Conservation (phyloP, 1,140 invertebrate genomes). For the Schlechtendalia chinensis region DNA sequence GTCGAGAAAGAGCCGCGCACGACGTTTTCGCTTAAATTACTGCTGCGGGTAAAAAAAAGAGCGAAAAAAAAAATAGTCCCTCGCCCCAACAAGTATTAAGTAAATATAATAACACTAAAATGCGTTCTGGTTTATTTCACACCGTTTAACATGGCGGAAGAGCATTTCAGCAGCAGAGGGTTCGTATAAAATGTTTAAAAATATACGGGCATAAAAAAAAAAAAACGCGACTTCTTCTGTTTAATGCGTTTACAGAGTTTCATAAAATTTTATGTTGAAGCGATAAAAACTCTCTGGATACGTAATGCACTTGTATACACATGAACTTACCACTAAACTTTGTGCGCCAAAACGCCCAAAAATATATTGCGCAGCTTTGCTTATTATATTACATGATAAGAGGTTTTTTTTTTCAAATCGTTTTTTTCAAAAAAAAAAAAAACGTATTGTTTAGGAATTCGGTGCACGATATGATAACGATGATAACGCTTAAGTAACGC, state of each 20-base stretch:
- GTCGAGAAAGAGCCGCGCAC: background rate
- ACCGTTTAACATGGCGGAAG: constrained; percentile 46
- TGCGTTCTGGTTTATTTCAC: constrained; percentile 47
- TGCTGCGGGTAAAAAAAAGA: no score
- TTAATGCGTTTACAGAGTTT: constrained; percentile 38
- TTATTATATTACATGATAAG: background rate
- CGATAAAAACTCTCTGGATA: constrained; percentile 14
- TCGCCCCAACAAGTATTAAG: constrained; percentile 41
- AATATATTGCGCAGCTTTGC: background rate
- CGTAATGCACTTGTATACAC: background rate
- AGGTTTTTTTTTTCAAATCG: background rate
- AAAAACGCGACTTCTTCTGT: constrained; percentile 37
- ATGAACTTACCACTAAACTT: background rate
- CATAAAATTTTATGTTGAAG: constrained; percentile 38
- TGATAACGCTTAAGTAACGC: no score
- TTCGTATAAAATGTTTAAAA: constrained; percentile 41
- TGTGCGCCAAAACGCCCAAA: constrained; percentile 10
- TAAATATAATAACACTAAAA: constrained; percentile 48
- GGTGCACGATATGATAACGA: no score
- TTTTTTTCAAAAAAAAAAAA: no score
- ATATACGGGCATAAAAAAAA: constrained; percentile 39
- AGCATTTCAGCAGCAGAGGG: constrained; percentile 43
- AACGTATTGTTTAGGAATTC: no score
- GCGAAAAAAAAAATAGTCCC: constrained; percentile 27
- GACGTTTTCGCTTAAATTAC: constrained; percentile 23